Evolutionary conservation across 1,140 invertebrate genomes (phyloP).

Genomic region (Drosophila pectinifera): DNA sequence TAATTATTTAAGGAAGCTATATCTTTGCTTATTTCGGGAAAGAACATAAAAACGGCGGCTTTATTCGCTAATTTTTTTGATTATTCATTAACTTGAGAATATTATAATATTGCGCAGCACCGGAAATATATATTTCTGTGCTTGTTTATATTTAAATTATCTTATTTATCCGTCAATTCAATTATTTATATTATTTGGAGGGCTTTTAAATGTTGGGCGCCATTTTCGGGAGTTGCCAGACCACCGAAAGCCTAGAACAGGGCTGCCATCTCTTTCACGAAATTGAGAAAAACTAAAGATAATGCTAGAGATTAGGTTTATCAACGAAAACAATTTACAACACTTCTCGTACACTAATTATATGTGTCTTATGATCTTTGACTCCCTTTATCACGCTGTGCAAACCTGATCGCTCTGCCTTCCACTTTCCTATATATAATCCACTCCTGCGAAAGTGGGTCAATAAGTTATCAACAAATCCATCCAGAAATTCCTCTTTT

Average conservation of each 20-base stretch:
- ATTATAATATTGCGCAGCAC: not conserved
- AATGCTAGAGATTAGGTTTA: too few species aligned
- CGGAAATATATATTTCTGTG: too few species aligned
- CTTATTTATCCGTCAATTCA: too few species aligned
- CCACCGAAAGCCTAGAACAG: not conserved
- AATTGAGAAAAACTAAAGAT: too few species aligned
- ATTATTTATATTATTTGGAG: too few species aligned
- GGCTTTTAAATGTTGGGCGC: not conserved
- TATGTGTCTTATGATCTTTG: too few species aligned
- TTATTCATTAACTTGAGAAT: not conserved
- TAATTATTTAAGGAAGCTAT: not conserved
- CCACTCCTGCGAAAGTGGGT: not conserved
- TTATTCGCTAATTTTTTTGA: too few species aligned
- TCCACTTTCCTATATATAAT: not conserved
- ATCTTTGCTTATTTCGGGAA: not conserved
- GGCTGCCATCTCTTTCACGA: not conserved
- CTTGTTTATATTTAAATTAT: too few species aligned
- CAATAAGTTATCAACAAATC: not conserved
- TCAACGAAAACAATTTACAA: too few species aligned
- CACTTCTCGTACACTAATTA: too few species aligned
- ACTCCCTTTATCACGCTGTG: not conserved
- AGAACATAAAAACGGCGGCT: not conserved
- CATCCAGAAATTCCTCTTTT: not conserved
- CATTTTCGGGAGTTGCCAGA: not conserved
- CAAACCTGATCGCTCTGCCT: not conserved